Evolutionary conservation across 2,888 invertebrate species (phyloP).

Genomic region (Rotaria macrura): DNA sequence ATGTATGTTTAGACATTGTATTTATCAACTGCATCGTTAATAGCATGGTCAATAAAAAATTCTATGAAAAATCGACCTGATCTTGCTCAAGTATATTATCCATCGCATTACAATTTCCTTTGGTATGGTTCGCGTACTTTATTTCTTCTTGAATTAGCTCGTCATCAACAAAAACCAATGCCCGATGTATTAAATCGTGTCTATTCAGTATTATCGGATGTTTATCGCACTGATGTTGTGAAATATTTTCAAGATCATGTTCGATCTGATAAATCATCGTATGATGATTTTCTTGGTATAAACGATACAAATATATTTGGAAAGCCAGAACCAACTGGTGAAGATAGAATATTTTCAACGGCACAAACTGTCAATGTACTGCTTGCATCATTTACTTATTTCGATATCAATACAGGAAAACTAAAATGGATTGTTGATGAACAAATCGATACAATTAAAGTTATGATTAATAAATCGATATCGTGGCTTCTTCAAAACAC

Average conservation of each 20-base stretch:
- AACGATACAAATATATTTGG: conserved; percentile 33
- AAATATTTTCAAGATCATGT: neutral
- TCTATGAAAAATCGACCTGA: conserved; percentile 28
- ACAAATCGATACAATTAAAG: conserved; percentile 9
- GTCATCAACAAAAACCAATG: neutral
- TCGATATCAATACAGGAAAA: neutral
- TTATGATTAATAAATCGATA: neutral
- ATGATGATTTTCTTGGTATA: conserved; percentile 29
- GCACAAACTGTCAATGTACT: conserved; percentile 31
- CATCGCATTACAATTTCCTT: conserved; percentile 31
- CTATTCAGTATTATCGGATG: conserved; percentile 23
- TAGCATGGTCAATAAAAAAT: conserved; percentile 28
- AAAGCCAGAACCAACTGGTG: conserved; percentile 24
- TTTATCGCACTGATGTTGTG: conserved; percentile 24
- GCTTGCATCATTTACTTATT: conserved; percentile 24
- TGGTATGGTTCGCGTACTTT: conserved; percentile 30
- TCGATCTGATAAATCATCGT: neutral
- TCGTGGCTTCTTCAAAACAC: conserved; percentile 28
- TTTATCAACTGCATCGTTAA: conserved; percentile 25
- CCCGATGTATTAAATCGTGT: neutral
- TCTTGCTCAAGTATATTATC: conserved; percentile 34
- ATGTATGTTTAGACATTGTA: conserved; percentile 17
- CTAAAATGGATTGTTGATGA: conserved; percentile 24
- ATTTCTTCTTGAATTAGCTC: conserved; percentile 26
- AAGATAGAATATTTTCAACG: conserved; percentile 33